A percentile compares a stretch with the other conserved stretches of the same genome.
phyloP scores from a whole-genome alignment of 2,797 vertebrate species.

The Lacerta bilineata region DNA sequence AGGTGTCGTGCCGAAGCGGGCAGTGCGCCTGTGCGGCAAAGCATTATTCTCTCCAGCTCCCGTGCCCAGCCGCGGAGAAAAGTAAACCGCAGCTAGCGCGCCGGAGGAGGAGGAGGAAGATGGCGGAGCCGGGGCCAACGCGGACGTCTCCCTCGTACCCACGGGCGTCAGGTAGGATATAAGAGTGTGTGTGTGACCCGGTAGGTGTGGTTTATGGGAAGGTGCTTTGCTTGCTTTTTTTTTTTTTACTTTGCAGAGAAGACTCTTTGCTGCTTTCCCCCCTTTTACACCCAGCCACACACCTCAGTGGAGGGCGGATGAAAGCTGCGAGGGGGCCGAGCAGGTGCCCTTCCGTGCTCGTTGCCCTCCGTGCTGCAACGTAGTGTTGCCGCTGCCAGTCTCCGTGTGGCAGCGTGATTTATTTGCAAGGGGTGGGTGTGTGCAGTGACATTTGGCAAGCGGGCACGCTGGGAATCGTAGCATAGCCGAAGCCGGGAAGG shows the following conservation, averaged over 20 bases:
- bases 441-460: neutral
- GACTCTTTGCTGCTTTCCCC: neutral
- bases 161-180: conserved; percentile 67
- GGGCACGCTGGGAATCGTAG: neutral
- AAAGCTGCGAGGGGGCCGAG: neutral
- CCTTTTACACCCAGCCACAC: neutral
- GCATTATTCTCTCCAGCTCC: conserved; percentile 1
- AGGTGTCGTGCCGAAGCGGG: conserved; percentile 56
- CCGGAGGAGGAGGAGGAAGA: conserved; percentile 53
- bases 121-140: conserved; percentile 65
- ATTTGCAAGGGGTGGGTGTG: conserved; percentile 1
- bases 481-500: neutral
- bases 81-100: conserved; percentile 7
- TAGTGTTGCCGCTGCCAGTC: neutral
- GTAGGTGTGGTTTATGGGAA: neutral
- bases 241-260: neutral
- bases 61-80: conserved; percentile 28
- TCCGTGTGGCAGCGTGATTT: neutral
- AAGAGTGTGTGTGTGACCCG: no score
- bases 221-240: neutral
- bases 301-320: no score
- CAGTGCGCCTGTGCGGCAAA: conserved; percentile 74
- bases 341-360: neutral
- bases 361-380: neutral
- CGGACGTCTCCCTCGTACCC: conserved; percentile 59